A percentile compares a stretch with the other conserved stretches of the same genome.
Conservation (phyloP, 2,113 vertebrate genomes). For the Nasalis larvatus region DNA sequence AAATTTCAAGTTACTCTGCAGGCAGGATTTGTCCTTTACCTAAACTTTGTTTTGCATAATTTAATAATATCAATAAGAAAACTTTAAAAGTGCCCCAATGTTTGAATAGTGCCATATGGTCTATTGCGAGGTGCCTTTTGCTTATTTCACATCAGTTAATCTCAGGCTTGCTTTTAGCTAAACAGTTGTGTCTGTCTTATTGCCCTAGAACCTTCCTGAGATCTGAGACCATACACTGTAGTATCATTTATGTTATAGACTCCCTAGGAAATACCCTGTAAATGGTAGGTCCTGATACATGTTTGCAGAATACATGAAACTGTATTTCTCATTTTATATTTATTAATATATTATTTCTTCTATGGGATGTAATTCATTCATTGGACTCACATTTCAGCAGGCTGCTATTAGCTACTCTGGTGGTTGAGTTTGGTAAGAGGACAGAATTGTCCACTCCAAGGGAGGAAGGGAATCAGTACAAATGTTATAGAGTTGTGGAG, state of each 20-base stretch:
- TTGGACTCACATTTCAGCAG: not conserved
- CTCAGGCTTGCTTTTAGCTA: not conserved
- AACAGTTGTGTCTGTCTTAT: no score
- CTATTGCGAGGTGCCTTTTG: not conserved
- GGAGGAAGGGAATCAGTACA: not conserved
- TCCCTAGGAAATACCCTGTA: not conserved
- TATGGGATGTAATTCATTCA: not conserved
- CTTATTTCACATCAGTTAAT: not conserved
- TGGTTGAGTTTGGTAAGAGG: not conserved
- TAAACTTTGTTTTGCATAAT: not conserved
- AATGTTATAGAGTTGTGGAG: accelerated
- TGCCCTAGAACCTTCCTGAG: not conserved
- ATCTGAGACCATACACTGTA: not conserved
- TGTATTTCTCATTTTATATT: not conserved
- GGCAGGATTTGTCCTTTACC: not conserved
- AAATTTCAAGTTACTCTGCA: not conserved
- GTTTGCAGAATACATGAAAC: not conserved
- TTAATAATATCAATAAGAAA: not conserved
- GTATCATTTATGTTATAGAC: not conserved
- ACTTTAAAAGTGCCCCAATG: not conserved
- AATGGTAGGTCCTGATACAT: not conserved
- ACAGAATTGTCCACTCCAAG: accelerated
- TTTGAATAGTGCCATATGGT: not conserved
- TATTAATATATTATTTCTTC: not conserved
- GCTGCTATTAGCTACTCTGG: not conserved